Evolutionary conservation across 2,888 invertebrate species (phyloP).

Genomic region (Campopleginae sp.): DNA sequence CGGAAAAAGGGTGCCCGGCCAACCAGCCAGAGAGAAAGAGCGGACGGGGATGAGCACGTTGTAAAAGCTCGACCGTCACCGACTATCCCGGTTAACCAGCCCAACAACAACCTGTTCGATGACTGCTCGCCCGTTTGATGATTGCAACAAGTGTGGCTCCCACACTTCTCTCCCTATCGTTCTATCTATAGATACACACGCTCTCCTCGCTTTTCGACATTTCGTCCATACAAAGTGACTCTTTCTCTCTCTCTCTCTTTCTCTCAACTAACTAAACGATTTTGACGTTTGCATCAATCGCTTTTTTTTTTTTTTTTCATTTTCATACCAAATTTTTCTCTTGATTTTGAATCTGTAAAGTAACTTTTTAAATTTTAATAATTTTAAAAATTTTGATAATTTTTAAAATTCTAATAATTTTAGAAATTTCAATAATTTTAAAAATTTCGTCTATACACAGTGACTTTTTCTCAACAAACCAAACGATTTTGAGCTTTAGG

Average conservation of each 20-base stretch:
- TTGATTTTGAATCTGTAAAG: no score
- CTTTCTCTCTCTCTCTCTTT: no score
- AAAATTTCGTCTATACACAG: not conserved
- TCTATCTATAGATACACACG: slow-evolving; percentile 44
- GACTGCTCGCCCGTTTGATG: slow-evolving; percentile 83
- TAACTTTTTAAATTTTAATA: no score
- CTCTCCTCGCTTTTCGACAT: not conserved
- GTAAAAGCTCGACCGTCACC: slow-evolving; percentile 61
- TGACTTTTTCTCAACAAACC: not conserved
- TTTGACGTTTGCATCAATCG: no score
- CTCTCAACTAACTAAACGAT: not conserved
- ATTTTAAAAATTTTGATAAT: no score
- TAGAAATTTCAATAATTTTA: no score
- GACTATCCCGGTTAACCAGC: slow-evolving; percentile 71
- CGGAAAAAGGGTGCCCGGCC: not conserved
- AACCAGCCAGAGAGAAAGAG: slow-evolving; percentile 4
- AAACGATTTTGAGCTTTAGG: not conserved
- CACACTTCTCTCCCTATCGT: slow-evolving; percentile 36
- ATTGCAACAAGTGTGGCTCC: slow-evolving; percentile 82
- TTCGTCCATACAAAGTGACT: not conserved
- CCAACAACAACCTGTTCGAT: slow-evolving; percentile 82
- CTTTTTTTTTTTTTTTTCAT: no score
- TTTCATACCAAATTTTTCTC: no score
- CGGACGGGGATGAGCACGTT: not conserved
- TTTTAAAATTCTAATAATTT: no score